Conservation (phyloP, 1,140 invertebrate genomes). For the Ylistrum balloti region DNA sequence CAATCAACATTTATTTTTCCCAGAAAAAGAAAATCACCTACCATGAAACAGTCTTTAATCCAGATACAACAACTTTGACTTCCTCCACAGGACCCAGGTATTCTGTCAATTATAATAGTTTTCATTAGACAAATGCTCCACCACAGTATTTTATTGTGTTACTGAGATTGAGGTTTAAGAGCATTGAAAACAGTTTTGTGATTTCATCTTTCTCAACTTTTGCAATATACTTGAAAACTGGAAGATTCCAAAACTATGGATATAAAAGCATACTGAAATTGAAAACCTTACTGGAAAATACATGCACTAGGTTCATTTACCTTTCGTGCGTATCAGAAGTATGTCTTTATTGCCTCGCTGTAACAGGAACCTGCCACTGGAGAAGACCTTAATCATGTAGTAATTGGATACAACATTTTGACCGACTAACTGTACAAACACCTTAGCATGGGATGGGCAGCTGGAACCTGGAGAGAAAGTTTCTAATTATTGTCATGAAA, state of each 20-base stretch:
- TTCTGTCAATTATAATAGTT: not conserved
- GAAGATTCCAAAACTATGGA: too few species aligned
- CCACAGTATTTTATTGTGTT: too few species aligned
- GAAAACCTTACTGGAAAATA: too few species aligned
- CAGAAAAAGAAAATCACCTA: not conserved
- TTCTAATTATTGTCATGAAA: too few species aligned
- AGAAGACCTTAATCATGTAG: not conserved
- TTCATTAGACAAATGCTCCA: too few species aligned
- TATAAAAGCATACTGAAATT: too few species aligned
- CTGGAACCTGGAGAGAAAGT: constrained; percentile 1
- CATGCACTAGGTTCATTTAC: not conserved
- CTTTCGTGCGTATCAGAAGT: not conserved
- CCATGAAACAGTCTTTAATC: not conserved
- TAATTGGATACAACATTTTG: not conserved
- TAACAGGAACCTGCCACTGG: not conserved
- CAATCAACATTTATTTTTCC: too few species aligned
- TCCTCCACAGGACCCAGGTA: not conserved
- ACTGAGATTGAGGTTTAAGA: too few species aligned
- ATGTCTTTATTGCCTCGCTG: constrained; percentile 10
- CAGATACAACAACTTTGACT: constrained; percentile 38
- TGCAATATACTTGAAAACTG: too few species aligned
- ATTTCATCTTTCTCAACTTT: too few species aligned
- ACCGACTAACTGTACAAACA: not conserved
- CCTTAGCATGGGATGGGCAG: not conserved
- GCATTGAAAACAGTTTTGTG: too few species aligned